phyloP scores from a whole-genome alignment of 2,113 vertebrate species.

The Accipiter virgatus region DNA sequence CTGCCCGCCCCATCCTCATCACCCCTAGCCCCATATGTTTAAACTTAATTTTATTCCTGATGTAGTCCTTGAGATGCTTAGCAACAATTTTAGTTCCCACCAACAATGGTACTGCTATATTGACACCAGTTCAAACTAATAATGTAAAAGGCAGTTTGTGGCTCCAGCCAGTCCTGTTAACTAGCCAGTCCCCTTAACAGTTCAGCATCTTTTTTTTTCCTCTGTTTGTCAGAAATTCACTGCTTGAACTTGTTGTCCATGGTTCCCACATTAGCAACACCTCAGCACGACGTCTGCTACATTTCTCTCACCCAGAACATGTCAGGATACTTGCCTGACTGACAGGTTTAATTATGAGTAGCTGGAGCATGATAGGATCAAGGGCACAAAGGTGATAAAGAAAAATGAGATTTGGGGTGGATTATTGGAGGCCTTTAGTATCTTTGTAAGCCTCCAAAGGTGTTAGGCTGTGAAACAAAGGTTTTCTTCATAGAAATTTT shows the following conservation, averaged over 20 bases:
- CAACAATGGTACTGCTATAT: not conserved
- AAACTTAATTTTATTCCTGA: not conserved
- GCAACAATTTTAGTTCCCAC: not conserved
- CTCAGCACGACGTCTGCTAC: not conserved
- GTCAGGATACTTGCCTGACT: not conserved
- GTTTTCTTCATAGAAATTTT: not conserved
- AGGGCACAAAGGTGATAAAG: not conserved
- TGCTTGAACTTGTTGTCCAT: not conserved
- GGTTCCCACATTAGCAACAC: not conserved
- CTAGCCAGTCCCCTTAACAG: not conserved
- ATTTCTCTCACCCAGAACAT: not conserved
- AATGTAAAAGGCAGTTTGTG: not conserved
- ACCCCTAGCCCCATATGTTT: not conserved
- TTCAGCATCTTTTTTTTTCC: not conserved
- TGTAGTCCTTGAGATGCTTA: not conserved
- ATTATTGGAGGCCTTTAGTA: not conserved
- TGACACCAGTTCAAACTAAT: not conserved
- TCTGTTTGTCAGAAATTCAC: not conserved
- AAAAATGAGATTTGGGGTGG: not conserved
- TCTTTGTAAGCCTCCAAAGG: not conserved
- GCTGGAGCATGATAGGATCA: not conserved
- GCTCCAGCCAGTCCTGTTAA: not conserved
- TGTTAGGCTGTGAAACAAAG: not conserved
- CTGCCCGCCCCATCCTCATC: not conserved
- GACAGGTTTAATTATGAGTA: slow-evolving; percentile 46